Base-by-base conservation (phyloP, 1,140 invertebrate species). In the Rhyacophila brunnea region DNA sequence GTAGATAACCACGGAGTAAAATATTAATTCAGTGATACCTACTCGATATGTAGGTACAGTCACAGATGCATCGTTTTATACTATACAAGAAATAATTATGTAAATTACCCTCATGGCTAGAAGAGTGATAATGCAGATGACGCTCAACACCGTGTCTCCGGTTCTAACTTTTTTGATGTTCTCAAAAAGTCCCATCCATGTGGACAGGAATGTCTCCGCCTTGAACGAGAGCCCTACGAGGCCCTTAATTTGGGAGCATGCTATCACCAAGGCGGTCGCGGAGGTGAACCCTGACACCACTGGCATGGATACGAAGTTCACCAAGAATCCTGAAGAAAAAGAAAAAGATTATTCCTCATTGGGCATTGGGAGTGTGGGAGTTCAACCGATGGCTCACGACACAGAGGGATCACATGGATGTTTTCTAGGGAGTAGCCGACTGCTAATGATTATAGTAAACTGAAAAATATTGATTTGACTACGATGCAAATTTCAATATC, bases 231-330 rank as follows among this genome's bases (percentile, higher is more conserved):
- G 70, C 0, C 89, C 89, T 3, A 91, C 73, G 1, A 92, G 69
- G 17, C 81, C 82, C 68, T 90, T 94, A 7, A 94, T 76, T 75
- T 95, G 92, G 1, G 89, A 86, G 18, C 87, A 85, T 1, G 87
- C 89, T 54, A 95, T 93, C 0, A 89, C 92, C 1, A 95, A 74
- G 10, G 92, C 90, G 0, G 91, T 90, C 0, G 92, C 92, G 5
- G 91, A 91, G 9, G 91, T 94, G 68, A 95, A 95, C 1, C 91
- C 91, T 49, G 85, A 87, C 20, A 93, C 90, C 0, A 94, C 92
- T 11, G 92, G 88, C 36, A 86, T 75, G 1, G 91, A 93, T 14
- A 95, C 90, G 69, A 92, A 93, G 65, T 93, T 89, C 9, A 93
- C 87, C 5, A 95, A 74, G 68, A 93, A 93, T 53, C 92, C 90